Conservation (phyloP, 1,140 invertebrate species). For the Megalopta genalis region DNA sequence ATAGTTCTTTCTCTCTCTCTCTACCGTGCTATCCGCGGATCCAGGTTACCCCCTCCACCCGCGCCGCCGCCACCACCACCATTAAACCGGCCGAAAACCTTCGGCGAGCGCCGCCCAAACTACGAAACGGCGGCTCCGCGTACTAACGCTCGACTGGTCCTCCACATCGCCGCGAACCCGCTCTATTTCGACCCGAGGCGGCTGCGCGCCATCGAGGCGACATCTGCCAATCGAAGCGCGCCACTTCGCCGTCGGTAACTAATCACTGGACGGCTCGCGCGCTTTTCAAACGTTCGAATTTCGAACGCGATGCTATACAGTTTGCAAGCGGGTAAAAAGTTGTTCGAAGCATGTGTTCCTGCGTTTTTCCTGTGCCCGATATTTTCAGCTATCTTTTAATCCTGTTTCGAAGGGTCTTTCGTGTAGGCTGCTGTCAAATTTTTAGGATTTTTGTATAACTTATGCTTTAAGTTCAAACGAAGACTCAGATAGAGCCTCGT, state of each 20-base stretch:
- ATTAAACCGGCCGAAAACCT: slow-evolving; percentile 10
- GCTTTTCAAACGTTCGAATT: background rate
- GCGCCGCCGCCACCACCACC: background rate
- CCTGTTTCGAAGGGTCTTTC: too few species aligned
- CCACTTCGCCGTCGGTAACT: slow-evolving; percentile 35
- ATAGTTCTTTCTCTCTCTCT: slow-evolving; percentile 37
- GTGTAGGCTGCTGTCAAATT: too few species aligned
- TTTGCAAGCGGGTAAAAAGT: too few species aligned
- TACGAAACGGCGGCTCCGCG: slow-evolving; percentile 31
- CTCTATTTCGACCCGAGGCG: background rate
- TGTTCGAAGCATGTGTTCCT: too few species aligned
- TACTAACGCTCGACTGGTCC: slow-evolving; percentile 35
- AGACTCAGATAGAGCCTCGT: too few species aligned
- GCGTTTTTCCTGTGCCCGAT: too few species aligned
- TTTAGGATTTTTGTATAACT: too few species aligned
- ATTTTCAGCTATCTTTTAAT: too few species aligned
- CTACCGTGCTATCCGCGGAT: slow-evolving; percentile 17
- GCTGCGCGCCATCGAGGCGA: slow-evolving; percentile 37
- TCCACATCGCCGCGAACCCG: slow-evolving; percentile 1
- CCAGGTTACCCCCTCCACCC: slow-evolving; percentile 43
- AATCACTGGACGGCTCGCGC: background rate
- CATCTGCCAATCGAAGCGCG: slow-evolving; percentile 14
- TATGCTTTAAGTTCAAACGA: too few species aligned
- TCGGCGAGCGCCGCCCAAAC: slow-evolving; percentile 28
- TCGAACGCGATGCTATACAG: background rate